Evolutionary conservation across 23 tunicate genomes (phyloP), one percentile per base, ranked within the genome.

Genomic region (Pegea sp.): DNA sequence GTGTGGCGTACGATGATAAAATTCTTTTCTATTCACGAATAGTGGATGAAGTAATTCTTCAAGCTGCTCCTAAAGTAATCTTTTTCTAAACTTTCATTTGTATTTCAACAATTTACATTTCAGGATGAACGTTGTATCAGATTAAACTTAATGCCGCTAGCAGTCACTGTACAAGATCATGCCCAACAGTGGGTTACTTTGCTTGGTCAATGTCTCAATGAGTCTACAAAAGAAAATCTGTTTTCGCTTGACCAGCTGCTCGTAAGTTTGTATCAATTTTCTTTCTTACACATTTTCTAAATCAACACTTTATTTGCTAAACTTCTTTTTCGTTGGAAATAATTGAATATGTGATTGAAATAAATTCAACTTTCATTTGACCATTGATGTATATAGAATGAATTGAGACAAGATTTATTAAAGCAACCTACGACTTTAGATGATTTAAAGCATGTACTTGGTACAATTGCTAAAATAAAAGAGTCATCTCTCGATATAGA

Each of bases 1-100:
- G 96, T 65, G 96, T 87, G 23, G 96, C 87, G 19, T 87, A 87
- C 52, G 96, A 87, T 52, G 87, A 87, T 30, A 75, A 75, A 44
- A 58, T 87, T 5, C 66, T 75, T 25, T 75, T 87, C 51, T 87
- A 87, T 60, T 61, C 93, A 69, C 71, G 65, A 42, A 87, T 87
- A 1, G 75, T 87, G 30, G 87, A 75, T 42, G 96, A 87, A 29
- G 88, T 87, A 18, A 64, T 64, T 26, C 59, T 49, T 33, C 95
- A 84, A 68, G 75, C 95, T 13, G 63, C 72, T 42, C 80, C 76
- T n/a, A 84, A 44, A 60, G 95, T 84, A 42, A 21, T n/a, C n/a
- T n/a, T n/a, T n/a, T n/a, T n/a, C n/a, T n/a, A n/a, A n/a, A n/a
- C n/a, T n/a, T n/a, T n/a, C n/a, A n/a, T n/a, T n/a, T n/a, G n/a